Base-by-base conservation (phyloP, 2,888 invertebrate species). In the Lasioglossum pauxillum region DNA sequence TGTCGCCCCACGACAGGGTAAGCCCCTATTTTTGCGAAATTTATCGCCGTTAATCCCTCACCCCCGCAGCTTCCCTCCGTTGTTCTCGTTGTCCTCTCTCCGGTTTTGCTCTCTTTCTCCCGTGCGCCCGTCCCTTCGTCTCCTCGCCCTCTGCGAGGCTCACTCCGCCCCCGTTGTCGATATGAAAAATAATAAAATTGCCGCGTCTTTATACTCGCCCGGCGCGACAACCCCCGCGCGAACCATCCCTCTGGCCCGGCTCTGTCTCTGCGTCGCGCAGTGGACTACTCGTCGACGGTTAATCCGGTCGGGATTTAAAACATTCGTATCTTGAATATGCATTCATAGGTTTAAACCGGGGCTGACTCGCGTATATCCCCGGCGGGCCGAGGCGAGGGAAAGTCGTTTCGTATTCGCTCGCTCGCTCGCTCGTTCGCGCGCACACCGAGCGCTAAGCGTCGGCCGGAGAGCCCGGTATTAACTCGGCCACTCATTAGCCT, bases 21-120 rank as follows among this genome's bases (percentile, higher is more conserved):
- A 95, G 95, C 95, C 94, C 94, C 95, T 93, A 95, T 95, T 95
- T 95, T 95, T 95, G 94, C 92, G 94, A 95, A 95, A 95, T 95
- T 95, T 95, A 95, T 95, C 95, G 95, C 94, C 93, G 94, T 95
- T 95, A 95, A 95, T 95, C 95, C 95, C 91, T 94, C 94, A 93
- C 92, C 92, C 92, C 85, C 89, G 90, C 85, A 41, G 71, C 91
- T 89, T 87, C 90, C 89, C 75, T 84, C 84, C 88, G 88, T 89
- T 88, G 90, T 90, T 80, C 86, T 79, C 90, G 89, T 92, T 88
- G 82, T 87, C 84, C 89, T 87, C 89, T 87, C 87, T 90, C 87
- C 87, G 86, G 83, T 89, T 90, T 84, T 82, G 77, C 80, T 80
- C 89, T 85, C 84, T 89, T 85, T 84, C 75, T 75, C 84, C 81